Evolutionary conservation across 1,140 invertebrate genomes (phyloP).

Genomic region (Chionoecetes opilio): DNA sequence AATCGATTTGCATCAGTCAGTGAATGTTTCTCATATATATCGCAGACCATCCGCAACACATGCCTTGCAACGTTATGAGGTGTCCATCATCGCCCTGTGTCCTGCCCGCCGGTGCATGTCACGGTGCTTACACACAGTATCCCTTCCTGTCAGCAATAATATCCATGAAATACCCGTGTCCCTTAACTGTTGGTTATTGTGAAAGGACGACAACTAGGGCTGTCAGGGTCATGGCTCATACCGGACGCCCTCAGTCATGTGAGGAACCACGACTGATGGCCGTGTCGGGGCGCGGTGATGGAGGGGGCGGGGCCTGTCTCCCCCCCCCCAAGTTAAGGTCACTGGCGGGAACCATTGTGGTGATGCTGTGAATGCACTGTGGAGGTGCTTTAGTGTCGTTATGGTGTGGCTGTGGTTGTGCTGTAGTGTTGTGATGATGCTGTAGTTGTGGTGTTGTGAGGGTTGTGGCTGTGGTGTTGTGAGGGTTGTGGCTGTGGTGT

Average conservation of each 20-base stretch:
- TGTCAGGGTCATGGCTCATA: neutral
- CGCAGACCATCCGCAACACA: neutral
- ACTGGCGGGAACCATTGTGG: neutral
- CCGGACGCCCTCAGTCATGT: slow-evolving; percentile 14
- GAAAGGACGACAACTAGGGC: neutral
- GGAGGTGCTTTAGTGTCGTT: too few relatives aligned
- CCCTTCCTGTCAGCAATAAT: neutral
- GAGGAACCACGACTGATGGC: slow-evolving; percentile 24
- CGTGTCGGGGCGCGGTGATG: neutral
- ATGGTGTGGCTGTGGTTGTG: too few relatives aligned
- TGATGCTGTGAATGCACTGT: neutral
- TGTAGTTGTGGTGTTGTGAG: too few relatives aligned
- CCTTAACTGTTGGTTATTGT: neutral
- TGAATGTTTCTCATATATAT: neutral
- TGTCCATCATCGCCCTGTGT: too few relatives aligned
- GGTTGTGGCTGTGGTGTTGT: neutral
- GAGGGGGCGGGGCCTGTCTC: neutral
- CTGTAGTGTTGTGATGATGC: too few relatives aligned
- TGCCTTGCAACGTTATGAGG: too few relatives aligned
- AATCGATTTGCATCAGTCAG: too few relatives aligned
- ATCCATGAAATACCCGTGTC: neutral
- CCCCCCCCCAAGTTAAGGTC: neutral
- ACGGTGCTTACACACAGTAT: neutral
- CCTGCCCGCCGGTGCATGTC: neutral
- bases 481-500: too few relatives aligned